phyloP scores from a whole-genome alignment of 1,140 invertebrate genomes.

The Batillaria attramentaria region DNA sequence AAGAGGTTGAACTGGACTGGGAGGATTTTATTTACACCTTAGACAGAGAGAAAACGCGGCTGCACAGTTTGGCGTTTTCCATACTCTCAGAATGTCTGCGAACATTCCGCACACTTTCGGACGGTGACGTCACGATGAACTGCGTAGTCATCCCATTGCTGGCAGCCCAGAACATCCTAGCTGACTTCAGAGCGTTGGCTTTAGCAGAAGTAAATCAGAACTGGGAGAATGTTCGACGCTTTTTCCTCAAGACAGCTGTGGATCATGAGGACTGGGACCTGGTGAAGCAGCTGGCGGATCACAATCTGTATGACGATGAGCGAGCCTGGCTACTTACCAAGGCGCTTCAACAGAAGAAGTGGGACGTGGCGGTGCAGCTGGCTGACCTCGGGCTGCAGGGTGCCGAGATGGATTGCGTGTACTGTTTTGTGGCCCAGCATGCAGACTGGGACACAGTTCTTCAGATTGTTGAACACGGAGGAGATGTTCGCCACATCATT shows the following conservation, averaged over 20 bases:
- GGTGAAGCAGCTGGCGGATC: constrained; percentile 6
- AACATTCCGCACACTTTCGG: too few species aligned
- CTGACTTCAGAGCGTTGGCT: too few species aligned
- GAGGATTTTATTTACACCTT: too few species aligned
- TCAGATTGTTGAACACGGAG: background rate
- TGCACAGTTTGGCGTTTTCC: too few species aligned
- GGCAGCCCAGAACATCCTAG: too few species aligned
- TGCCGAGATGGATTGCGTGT: background rate
- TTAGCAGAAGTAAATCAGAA: too few species aligned
- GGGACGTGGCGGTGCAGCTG: constrained; percentile 11
- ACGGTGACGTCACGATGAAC: too few species aligned
- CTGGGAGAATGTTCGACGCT: background rate
- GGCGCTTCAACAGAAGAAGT: background rate
- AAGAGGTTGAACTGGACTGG: too few species aligned
- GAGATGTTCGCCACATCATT: background rate
- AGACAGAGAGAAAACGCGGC: too few species aligned
- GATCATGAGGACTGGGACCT: background rate
- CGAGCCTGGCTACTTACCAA: background rate
- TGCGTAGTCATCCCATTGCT: too few species aligned
- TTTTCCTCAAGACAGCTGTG: constrained; percentile 4
- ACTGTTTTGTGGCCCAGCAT: background rate
- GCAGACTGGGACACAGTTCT: background rate
- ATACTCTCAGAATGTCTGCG: too few species aligned
- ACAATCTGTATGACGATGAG: background rate
- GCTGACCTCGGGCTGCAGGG: constrained; percentile 5